Evolutionary conservation across 2,113 vertebrate genomes (phyloP).

Genomic region (Dicaeum eximium): DNA sequence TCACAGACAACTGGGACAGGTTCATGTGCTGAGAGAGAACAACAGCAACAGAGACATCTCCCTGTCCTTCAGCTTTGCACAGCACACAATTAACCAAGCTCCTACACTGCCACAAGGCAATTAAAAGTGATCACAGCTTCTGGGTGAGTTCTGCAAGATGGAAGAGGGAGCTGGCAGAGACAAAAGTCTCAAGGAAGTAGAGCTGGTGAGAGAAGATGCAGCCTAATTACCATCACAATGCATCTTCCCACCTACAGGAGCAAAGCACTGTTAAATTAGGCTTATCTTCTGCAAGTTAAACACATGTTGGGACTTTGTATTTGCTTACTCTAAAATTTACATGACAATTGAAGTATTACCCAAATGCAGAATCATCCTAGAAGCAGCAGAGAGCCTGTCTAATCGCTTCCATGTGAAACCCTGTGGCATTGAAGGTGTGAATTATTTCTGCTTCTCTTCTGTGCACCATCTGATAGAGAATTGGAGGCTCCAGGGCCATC

Average conservation of each 20-base stretch:
- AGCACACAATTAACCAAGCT: neutral
- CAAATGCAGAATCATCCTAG: neutral
- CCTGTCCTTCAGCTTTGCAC: neutral
- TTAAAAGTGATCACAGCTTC: neutral
- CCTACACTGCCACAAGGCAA: neutral
- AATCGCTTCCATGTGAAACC: neutral
- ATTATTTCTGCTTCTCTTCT: neutral
- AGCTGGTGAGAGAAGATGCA: neutral
- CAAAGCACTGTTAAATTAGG: neutral
- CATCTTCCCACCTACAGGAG: neutral
- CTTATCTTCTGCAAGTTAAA: neutral
- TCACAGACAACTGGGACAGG: neutral
- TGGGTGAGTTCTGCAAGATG: neutral
- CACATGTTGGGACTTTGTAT: neutral
- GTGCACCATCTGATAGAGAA: neutral
- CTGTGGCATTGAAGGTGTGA: neutral
- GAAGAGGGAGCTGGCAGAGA: neutral
- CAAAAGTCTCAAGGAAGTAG: neutral
- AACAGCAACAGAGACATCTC: neutral
- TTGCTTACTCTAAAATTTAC: constrained; percentile 3
- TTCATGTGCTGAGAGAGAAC: fast-evolving
- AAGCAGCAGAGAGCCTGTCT: neutral
- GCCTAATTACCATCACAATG: neutral
- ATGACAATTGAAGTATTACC: neutral
- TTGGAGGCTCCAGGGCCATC: neutral